Conservation (phyloP, 2,888 invertebrate species). For the Polia nebulosa region DNA sequence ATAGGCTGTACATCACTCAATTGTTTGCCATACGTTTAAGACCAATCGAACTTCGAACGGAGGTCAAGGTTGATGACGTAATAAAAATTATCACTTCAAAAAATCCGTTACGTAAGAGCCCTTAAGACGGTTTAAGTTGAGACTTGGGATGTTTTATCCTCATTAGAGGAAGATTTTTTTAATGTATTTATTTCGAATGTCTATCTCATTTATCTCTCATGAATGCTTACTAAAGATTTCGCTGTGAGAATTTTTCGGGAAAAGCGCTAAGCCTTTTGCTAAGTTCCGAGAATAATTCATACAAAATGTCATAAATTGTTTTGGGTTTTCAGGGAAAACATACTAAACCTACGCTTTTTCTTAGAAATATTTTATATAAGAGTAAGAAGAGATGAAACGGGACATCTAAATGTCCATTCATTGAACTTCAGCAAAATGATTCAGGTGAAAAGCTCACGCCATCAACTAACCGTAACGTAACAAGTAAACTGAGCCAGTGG, state of each 20-base stretch:
- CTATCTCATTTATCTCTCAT: not conserved
- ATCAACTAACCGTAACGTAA: slow-evolving; percentile 45
- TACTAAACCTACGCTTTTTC: not conserved
- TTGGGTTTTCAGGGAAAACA: not conserved
- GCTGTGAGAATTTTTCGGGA: not conserved
- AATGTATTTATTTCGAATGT: not conserved
- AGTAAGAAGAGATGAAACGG: slow-evolving; percentile 1
- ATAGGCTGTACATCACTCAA: slow-evolving; percentile 21
- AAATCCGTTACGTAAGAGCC: slow-evolving; percentile 31
- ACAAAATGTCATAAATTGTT: not conserved
- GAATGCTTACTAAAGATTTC: not conserved
- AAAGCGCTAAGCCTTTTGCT: not conserved
- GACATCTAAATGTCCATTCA: not conserved
- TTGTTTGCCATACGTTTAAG: slow-evolving; percentile 41
- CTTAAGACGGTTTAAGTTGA: slow-evolving; percentile 25
- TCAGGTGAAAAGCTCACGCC: slow-evolving; percentile 9
- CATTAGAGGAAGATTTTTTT: not conserved
- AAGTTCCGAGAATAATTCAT: not conserved
- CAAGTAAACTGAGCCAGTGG: slow-evolving; percentile 26
- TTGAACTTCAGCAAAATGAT: slow-evolving; percentile 17
- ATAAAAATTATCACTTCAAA: slow-evolving; percentile 31
- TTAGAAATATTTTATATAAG: not conserved
- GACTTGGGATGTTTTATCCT: not conserved
- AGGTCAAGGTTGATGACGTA: slow-evolving; percentile 52
- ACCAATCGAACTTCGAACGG: slow-evolving; percentile 51